Base-by-base conservation (phyloP, 2,797 vertebrate species). In the Halcyon badia region DNA sequence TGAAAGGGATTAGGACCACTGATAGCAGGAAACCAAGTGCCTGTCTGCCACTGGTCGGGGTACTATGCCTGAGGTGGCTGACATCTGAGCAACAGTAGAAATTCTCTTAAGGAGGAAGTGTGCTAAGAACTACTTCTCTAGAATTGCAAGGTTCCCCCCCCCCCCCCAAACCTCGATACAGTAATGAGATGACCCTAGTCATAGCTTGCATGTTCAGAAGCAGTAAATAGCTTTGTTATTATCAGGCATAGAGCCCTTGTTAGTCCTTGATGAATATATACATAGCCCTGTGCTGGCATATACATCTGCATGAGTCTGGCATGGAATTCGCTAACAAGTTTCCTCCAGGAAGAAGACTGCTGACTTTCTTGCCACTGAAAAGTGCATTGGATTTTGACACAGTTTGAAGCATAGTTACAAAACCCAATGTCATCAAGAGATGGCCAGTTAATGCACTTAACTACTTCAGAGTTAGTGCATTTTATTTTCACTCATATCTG, bases 221-320 rank as follows among this genome's bases (percentile, higher is more conserved):
- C 17, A 42, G 17, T 42, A 17, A 17, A 60, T 61, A 79, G 19
- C 35, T 79, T 84, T 48, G 35, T 33, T 54, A 20, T 54, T 57
- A 39, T 13, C 16, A 42, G 11, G 5, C 9, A 9, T 1, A 30
- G 41, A 56, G 33, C n/a, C 31, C 13, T 41, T 28, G 28, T 52
- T 80, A 35, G 16, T 80, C 44, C 20, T 2, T 16, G 18, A 6
- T 46, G 33, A 57, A 61, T 70, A 73, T 49, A 5, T 31, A 5
- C 4, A 1, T 8, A 68, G 46, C 30, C 30, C 46, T 82, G 28
- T 65, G 49, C 33, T 83, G 77, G 31, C 57, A 39, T 8, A 5
- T 18, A 52, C 0, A 0, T 5, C 6, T 51, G 24, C 46, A 2
- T 2, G 10, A 62, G 54, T 41, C 44, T 3, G 4, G 44, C 3